Percentiles rank a stretch among this genome's conserved stretches.
These are phyloP conservation scores for Ichneumoninae sp. DNA, from an alignment of 2,888 invertebrate genomes.

Conservation along the genomic window DNA sequence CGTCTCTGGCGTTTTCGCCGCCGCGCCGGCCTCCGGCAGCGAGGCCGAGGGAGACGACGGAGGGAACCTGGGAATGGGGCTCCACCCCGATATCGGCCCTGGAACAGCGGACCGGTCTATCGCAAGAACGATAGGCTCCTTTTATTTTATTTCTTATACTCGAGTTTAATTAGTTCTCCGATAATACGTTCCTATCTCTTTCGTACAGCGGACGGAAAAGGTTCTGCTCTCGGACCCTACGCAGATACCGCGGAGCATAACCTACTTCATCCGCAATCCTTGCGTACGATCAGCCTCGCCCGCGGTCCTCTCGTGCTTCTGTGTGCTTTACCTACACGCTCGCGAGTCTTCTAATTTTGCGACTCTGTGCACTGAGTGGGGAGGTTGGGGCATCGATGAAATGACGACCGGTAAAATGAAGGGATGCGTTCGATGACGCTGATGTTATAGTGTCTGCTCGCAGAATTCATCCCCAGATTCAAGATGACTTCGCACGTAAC, in stretches of 20 bases:
- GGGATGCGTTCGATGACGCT: too few species aligned
- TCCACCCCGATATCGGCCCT: conserved; percentile 66
- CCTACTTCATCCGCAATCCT: conserved; percentile 41
- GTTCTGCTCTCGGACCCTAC: conserved; percentile 39
- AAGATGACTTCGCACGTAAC: too few species aligned
- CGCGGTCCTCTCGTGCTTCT: conserved; percentile 29
- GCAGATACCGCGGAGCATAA: conserved; percentile 29
- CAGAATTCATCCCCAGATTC: too few species aligned
- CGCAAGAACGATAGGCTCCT: conserved; percentile 78
- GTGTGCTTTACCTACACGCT: conserved; percentile 9
- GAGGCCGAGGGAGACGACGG: conserved; percentile 34
- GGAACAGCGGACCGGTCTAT: conserved; percentile 69
- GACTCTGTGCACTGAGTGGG: background rate
- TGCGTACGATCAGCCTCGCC: conserved; percentile 47
- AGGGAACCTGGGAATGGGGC: conserved; percentile 5
- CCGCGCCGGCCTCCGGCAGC: conserved; percentile 16
- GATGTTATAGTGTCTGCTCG: too few species aligned
- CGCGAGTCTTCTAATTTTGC: background rate
- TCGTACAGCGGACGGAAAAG: conserved; percentile 71
- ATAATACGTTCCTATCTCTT: conserved; percentile 80
- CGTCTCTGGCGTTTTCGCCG: conserved; percentile 37
- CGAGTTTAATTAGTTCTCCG: conserved; percentile 82
- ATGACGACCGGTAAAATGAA: too few species aligned
- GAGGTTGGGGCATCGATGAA: background rate
- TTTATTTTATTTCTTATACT: conserved; percentile 82